A percentile compares a stretch with the other conserved stretches of the same genome.
These are phyloP conservation scores for Bothrops jararaca DNA, from an alignment of 2,113 vertebrate genomes.

Conservation along the genomic window DNA sequence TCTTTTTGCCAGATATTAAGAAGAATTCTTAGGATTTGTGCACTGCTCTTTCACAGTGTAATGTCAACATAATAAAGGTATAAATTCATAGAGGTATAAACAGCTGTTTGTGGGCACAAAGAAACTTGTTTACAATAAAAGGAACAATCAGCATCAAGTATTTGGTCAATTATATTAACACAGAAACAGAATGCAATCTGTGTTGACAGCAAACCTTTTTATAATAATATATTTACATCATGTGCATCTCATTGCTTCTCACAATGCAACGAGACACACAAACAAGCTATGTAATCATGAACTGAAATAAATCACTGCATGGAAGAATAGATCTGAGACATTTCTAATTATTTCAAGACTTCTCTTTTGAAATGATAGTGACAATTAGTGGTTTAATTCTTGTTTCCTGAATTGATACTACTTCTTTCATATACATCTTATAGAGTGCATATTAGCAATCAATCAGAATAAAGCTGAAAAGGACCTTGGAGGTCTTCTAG, in stretches of 20 bases:
- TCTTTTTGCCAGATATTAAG: constrained; percentile 52
- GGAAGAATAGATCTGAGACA: constrained; percentile 10
- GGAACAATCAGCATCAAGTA: constrained; percentile 62
- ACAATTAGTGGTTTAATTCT: constrained; percentile 36
- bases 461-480: no score
- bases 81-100: constrained; percentile 59
- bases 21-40: constrained; percentile 34
- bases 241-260: constrained; percentile 27
- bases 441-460: background rate
- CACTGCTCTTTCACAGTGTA: constrained; percentile 39
- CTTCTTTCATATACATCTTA: constrained; percentile 20
- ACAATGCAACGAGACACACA: constrained; percentile 54
- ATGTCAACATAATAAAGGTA: constrained; percentile 59
- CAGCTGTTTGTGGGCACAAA: constrained; percentile 66
- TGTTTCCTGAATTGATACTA: constrained; percentile 38
- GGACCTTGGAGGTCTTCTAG: no score
- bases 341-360: constrained; percentile 30
- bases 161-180: constrained; percentile 71
- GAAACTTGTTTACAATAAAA: constrained; percentile 63
- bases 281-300: constrained; percentile 66
- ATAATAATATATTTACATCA: constrained; percentile 59
- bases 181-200: constrained; percentile 59
- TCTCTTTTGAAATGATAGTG: constrained; percentile 18
- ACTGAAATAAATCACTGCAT: constrained; percentile 52
- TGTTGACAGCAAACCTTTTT: constrained; percentile 60